Percentiles rank a stretch among this genome's conserved stretches.
Conservation (phyloP, 2,113 vertebrate species). For the Probosciger aterrimus region DNA sequence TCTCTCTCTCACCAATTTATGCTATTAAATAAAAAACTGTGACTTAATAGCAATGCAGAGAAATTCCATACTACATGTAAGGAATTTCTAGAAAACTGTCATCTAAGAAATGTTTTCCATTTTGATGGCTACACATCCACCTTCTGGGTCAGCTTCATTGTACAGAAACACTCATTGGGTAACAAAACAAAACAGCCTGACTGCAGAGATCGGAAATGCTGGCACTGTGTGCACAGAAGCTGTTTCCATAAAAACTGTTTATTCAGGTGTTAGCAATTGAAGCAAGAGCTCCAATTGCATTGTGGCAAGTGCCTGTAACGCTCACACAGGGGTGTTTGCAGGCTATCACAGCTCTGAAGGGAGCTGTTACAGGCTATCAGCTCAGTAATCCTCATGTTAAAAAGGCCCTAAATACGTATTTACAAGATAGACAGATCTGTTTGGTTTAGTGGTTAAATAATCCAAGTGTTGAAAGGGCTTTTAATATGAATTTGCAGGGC, state of each 20-base stretch:
- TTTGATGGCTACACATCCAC: neutral
- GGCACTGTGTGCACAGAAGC: neutral
- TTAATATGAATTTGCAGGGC: neutral
- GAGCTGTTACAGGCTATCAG: conserved; percentile 50
- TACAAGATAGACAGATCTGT: conserved; percentile 41
- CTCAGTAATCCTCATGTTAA: conserved; percentile 35
- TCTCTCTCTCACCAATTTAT: neutral
- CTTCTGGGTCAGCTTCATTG: neutral
- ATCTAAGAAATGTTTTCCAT: neutral
- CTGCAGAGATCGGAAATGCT: neutral
- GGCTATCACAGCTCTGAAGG: conserved; percentile 34
- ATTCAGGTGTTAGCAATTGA: conserved; percentile 31
- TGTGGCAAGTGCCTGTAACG: neutral
- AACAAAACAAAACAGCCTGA: neutral
- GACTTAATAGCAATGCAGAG: neutral
- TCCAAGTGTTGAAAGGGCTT: neutral
- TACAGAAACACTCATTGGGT: neutral
- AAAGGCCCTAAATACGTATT: conserved; percentile 47
- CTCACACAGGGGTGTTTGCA: neutral
- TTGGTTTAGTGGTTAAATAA: conserved; percentile 36
- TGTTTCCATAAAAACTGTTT: conserved; percentile 18
- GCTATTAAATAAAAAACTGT: neutral
- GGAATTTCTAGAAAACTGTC: neutral
- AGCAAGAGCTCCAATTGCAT: neutral
- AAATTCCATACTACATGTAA: neutral